A percentile compares a stretch with the other conserved stretches of the same genome.
Evolutionary conservation across 1,140 invertebrate genomes (phyloP).

Genomic region (Melanaphis sacchari): DNA sequence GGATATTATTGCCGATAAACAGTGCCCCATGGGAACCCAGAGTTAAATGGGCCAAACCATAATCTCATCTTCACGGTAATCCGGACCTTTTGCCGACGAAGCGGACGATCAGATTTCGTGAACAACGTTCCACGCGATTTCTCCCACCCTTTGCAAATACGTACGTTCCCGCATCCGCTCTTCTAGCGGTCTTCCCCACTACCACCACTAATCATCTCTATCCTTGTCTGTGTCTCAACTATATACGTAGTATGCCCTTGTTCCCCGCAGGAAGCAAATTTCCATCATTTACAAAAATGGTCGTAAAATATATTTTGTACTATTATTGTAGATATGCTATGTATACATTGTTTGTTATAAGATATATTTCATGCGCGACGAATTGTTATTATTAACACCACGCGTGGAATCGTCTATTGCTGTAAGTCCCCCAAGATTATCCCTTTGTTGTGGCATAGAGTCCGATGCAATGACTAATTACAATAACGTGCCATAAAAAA

Average conservation of each 20-base stretch:
- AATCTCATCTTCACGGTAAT: conserved; percentile 56
- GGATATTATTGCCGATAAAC: conserved; percentile 53
- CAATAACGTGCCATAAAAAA: background rate
- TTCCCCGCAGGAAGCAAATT: background rate
- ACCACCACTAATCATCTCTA: background rate
- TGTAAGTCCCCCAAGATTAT: background rate
- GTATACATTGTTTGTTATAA: background rate
- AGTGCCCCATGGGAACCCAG: conserved; percentile 28
- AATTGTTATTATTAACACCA: background rate
- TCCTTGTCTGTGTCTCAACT: background rate
- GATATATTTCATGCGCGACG: background rate
- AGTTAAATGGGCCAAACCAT: conserved; percentile 55
- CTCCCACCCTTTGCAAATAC: background rate
- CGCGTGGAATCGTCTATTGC: background rate
- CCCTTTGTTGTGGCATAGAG: background rate
- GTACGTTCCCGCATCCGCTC: too few species aligned
- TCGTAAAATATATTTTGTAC: background rate
- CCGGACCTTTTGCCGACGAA: conserved; percentile 48
- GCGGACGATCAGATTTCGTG: conserved; percentile 54
- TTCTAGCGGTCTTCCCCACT: background rate
- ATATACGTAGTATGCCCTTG: background rate
- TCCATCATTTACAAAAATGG: background rate
- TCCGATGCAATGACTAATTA: background rate
- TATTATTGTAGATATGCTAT: background rate
- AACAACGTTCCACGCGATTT: conserved; percentile 45